Percentiles rank a stretch among this genome's conserved stretches.
Evolutionary conservation across 2,888 invertebrate species (phyloP).

Genomic region (Geotrupes spiniger): DNA sequence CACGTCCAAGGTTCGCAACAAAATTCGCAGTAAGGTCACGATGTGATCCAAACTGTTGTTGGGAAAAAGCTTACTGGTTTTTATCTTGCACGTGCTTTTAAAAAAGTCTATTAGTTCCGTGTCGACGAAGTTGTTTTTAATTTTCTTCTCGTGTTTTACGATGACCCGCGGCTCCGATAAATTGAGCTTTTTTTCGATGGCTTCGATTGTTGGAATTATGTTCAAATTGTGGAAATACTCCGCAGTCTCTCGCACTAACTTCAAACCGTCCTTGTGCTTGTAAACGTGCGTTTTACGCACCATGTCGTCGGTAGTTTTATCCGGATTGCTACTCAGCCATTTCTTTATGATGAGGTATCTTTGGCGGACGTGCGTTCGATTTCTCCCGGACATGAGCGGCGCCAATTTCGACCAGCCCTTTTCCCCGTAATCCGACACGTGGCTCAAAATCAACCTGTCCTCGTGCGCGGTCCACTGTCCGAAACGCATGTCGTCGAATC

Average conservation of each 20-base stretch:
- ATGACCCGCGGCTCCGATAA: not conserved
- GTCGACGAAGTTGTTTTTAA: constrained; percentile 13
- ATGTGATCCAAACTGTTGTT: constrained; percentile 7
- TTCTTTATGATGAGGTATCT: constrained; percentile 51
- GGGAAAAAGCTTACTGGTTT: constrained; percentile 12
- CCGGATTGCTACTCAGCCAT: constrained; percentile 53
- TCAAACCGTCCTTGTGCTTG: not conserved
- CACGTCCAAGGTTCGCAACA: constrained; percentile 16
- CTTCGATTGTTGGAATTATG: constrained; percentile 12
- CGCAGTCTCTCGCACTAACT: constrained; percentile 4
- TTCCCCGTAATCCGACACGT: constrained; percentile 53
- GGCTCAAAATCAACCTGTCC: constrained; percentile 58
- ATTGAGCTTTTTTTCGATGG: constrained; percentile 11
- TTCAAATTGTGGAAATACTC: constrained; percentile 2
- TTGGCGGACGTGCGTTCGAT: constrained; percentile 56
- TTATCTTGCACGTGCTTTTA: constrained; percentile 22
- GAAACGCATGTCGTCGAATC: constrained; percentile 44
- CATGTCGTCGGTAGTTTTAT: constrained; percentile 42
- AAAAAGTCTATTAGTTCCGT: constrained; percentile 23
- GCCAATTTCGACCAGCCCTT: constrained; percentile 55
- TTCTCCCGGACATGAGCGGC: constrained; percentile 37
- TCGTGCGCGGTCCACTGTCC: constrained; percentile 61
- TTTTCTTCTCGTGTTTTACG: not conserved
- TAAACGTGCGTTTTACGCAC: constrained; percentile 41
- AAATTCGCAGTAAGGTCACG: constrained; percentile 15